Conservation (phyloP, 2,888 invertebrate species). For the Acleris literana region DNA sequence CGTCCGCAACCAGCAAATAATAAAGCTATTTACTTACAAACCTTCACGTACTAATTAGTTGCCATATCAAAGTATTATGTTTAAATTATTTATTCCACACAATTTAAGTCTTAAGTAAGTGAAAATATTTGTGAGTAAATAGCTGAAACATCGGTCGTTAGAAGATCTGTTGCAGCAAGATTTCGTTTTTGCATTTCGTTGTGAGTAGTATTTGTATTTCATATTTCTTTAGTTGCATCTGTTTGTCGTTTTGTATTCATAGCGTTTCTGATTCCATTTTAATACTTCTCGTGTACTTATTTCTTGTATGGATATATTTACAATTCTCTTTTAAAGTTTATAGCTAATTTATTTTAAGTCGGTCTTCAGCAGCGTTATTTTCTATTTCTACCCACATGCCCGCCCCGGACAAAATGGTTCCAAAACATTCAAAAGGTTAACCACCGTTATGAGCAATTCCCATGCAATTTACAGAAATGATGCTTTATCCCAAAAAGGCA, state of each 20-base stretch:
- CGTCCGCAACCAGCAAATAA: slow-evolving; percentile 74
- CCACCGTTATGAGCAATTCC: too few species aligned
- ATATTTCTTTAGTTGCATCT: slow-evolving; percentile 43
- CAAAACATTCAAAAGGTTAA: neutral
- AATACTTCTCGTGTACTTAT: neutral
- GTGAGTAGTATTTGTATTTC: slow-evolving; percentile 71
- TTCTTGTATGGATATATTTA: neutral
- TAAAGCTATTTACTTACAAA: slow-evolving; percentile 49
- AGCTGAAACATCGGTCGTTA: slow-evolving; percentile 61
- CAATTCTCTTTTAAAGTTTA: too few species aligned
- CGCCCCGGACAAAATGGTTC: neutral
- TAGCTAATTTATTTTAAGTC: too few species aligned
- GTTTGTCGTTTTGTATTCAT: slow-evolving; percentile 39
- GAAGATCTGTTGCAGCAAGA: slow-evolving; percentile 76
- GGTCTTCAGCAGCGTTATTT: too few species aligned
- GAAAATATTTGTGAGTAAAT: slow-evolving; percentile 48
- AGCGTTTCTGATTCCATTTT: slow-evolving; percentile 26
- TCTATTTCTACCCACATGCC: too few species aligned
- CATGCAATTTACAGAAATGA: too few species aligned
- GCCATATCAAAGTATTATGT: slow-evolving; percentile 36
- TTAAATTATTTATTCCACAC: slow-evolving; percentile 7
- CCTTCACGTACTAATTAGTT: slow-evolving; percentile 38
- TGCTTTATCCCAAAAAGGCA: too few species aligned
- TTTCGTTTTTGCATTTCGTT: slow-evolving; percentile 80
- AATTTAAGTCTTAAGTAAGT: slow-evolving; percentile 4